These are phyloP conservation scores for Notarius lentiginosus DNA, from an alignment of 2,113 vertebrate species.

Conservation along the genomic window DNA sequence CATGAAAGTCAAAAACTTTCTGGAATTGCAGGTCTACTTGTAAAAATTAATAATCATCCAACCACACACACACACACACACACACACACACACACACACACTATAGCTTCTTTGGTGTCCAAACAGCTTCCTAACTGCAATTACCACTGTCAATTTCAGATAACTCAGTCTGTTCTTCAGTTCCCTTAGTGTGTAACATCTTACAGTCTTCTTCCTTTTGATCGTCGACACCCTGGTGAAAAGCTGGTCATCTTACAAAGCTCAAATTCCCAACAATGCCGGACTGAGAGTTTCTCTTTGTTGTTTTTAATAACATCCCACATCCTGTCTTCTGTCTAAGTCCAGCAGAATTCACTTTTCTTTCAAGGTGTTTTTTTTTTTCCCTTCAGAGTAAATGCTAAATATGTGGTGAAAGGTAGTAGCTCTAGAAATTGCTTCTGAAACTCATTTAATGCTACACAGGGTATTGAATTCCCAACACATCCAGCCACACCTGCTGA, in stretches of 20 bases:
- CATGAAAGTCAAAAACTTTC: not conserved
- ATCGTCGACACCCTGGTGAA: constrained; percentile 26
- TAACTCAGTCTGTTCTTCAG: not conserved
- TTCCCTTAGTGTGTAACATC: not conserved
- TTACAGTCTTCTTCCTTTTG: constrained; percentile 22
- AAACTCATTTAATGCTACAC: constrained; percentile 7
- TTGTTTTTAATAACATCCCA: constrained; percentile 41
- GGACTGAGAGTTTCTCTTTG: constrained; percentile 26
- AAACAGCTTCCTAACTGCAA: constrained; percentile 14
- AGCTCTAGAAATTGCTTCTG: not conserved
- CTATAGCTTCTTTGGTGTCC: not conserved
- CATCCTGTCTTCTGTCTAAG: not conserved
- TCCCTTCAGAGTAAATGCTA: not conserved
- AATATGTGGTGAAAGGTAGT: constrained; percentile 8
- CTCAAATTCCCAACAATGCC: constrained; percentile 29
- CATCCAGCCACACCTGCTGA: constrained; percentile 28
- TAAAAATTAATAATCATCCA: not conserved
- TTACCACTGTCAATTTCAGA: not conserved
- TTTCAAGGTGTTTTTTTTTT: constrained; percentile 13
- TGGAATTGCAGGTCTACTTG: not conserved
- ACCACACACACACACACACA: not conserved
- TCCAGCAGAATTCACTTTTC: not conserved
- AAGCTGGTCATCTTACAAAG: not conserved
- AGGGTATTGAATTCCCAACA: constrained; percentile 4
- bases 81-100: no score